These are phyloP conservation scores for Agapornis roseicollis DNA, from an alignment of 2,113 vertebrate genomes.

Conservation along the genomic window DNA sequence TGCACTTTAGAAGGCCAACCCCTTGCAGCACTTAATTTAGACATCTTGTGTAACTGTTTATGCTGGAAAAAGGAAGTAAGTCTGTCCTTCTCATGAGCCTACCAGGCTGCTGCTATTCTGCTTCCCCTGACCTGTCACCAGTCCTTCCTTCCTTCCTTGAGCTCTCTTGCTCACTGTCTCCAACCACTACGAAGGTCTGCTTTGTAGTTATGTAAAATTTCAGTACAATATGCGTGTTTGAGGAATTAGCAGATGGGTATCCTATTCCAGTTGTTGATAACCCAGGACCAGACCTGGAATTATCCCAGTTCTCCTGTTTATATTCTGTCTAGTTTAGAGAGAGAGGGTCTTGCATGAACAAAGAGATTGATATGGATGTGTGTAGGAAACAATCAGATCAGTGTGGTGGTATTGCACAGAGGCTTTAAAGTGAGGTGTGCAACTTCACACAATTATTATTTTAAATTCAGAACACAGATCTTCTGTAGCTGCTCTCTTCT, in stretches of 20 bases:
- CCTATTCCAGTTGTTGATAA: background rate
- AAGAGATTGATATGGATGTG: background rate
- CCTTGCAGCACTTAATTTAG: background rate
- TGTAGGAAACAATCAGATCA: background rate
- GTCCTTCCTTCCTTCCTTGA: background rate
- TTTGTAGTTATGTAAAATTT: slow-evolving; percentile 26
- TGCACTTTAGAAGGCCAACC: background rate
- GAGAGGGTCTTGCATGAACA: background rate
- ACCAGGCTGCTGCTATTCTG: background rate
- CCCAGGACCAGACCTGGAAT: background rate
- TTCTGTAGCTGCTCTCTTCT: background rate
- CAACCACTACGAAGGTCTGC: background rate
- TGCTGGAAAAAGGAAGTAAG: background rate
- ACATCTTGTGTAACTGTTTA: background rate
- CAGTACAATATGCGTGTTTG: background rate
- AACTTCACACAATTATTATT: background rate
- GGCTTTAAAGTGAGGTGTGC: background rate
- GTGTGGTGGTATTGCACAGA: background rate
- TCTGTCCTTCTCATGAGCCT: background rate
- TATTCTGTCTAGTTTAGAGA: background rate
- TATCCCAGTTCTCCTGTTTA: background rate
- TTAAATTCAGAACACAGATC: background rate
- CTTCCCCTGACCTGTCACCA: background rate
- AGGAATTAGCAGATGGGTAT: background rate
- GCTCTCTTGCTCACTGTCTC: background rate